Evolutionary conservation across 2,797 vertebrate genomes (phyloP), one percentile per base, ranked within the genome.

Genomic region (Ambastaia sidthimunki): DNA sequence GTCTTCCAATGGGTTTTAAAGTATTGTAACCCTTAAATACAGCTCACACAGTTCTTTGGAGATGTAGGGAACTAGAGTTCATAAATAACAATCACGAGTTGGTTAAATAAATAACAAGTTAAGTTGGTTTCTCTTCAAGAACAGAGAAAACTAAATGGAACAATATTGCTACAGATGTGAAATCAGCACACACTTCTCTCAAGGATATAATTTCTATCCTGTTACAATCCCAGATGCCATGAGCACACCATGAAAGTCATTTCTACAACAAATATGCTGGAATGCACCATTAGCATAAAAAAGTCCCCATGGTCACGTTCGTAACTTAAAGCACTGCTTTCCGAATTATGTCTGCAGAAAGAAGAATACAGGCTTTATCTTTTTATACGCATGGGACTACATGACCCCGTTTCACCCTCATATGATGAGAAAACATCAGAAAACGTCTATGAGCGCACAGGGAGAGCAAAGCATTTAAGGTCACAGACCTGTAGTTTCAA

Each of bases 201-300:
- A 80, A 71, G 50, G 68, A 76, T 65, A 57, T 57, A 31, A 67
- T 55, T 81, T 78, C 50, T 76, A 84, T 88, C 73, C 74, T 63
- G 66, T 37, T 71, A 44, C 72, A 80, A 85, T 82, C 60, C 66
- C 50, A 59, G 25, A 15, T 66, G 16, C 21, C 62, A 66, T 84
- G 80, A 31, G 41, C 68, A 59, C 7, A 73, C 52, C 37, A 63
- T 52, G 50, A 70, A 77, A 54, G 55, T 52, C 74, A 13, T 74
- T 44, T 34, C 31, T 74, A 9, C 68, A 60, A 4, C 62, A 34
- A 57, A 67, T 68, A 60, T 57, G 83, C 66, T 52, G 28, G 2
- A 28, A 2, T 28, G 54, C 44, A 11, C 21, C 13, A 69, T 55
- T 70, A 23, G 41, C 15, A 62, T 57, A 41, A 23, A 47, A 79